These are phyloP conservation scores for Alaudala cheleensis DNA, from an alignment of 2,113 vertebrate genomes.

Conservation along the genomic window DNA sequence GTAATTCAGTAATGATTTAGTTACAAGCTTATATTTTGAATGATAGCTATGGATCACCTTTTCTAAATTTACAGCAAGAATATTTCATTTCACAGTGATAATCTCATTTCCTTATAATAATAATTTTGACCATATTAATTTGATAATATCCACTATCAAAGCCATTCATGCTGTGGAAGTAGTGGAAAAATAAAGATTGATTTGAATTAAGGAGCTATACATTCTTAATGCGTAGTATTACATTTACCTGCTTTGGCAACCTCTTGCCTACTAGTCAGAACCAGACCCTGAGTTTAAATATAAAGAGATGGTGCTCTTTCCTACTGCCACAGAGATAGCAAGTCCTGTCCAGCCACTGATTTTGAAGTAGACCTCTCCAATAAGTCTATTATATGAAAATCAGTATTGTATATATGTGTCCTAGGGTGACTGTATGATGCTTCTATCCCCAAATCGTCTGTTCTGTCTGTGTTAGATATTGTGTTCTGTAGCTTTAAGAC, in stretches of 20 bases:
- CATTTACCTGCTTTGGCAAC: not conserved
- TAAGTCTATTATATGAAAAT: not conserved
- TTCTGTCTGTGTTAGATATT: too few relatives aligned
- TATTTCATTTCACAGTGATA: not conserved
- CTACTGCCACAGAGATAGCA: not conserved
- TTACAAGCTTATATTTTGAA: not conserved
- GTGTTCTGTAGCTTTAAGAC: too few relatives aligned
- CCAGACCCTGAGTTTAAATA: not conserved
- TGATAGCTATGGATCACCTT: not conserved
- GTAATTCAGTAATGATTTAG: not conserved
- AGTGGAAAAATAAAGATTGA: not conserved
- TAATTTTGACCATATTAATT: not conserved
- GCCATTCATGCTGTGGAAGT: not conserved
- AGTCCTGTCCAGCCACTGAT: not conserved
- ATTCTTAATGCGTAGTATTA: not conserved
- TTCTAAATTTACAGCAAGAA: not conserved
- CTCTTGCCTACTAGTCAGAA: not conserved
- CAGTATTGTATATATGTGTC: not conserved
- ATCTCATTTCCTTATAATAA: not conserved
- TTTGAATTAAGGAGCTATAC: not conserved
- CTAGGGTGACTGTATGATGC: too few relatives aligned
- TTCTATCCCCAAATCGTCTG: too few relatives aligned
- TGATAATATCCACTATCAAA: not conserved
- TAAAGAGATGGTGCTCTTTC: not conserved
- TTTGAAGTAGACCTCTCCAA: not conserved